phyloP scores from a whole-genome alignment of 2,113 vertebrate species.

The Athene cunicularia region DNA sequence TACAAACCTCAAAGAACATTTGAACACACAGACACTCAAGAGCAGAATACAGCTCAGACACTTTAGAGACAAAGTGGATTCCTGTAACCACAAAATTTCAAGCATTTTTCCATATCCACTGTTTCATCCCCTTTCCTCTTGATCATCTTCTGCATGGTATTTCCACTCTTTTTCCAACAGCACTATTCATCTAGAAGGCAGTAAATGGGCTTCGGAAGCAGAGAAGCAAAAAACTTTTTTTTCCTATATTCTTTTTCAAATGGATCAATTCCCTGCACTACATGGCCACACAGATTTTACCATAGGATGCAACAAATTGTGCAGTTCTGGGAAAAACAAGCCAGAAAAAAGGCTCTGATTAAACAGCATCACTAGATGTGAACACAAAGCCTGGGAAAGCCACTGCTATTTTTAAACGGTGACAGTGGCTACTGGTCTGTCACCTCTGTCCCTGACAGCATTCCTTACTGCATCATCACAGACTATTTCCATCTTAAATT shows the following conservation, averaged over 20 bases:
- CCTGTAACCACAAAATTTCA: background rate
- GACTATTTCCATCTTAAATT: background rate
- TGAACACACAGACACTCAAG: background rate
- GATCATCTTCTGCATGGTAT: background rate
- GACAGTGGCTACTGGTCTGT: background rate
- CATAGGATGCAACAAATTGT: background rate
- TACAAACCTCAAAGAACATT: background rate
- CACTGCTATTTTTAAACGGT: background rate
- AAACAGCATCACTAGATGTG: background rate
- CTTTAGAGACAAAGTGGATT: background rate
- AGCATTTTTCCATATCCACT: background rate
- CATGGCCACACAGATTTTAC: background rate
- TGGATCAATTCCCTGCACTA: background rate
- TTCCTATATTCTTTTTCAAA: background rate
- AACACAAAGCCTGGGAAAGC: background rate
- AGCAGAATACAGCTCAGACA: background rate
- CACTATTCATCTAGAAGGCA: background rate
- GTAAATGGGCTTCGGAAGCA: background rate
- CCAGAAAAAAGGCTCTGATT: background rate
- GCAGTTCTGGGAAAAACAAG: background rate
- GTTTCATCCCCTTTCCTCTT: background rate
- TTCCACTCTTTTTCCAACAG: background rate
- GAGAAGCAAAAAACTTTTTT: background rate
- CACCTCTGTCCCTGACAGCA: background rate
- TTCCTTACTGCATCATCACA: background rate